A percentile compares a stretch with the other conserved stretches of the same genome.
Evolutionary conservation across 2,888 invertebrate genomes (phyloP).

Genomic region (Metellina segmentata): DNA sequence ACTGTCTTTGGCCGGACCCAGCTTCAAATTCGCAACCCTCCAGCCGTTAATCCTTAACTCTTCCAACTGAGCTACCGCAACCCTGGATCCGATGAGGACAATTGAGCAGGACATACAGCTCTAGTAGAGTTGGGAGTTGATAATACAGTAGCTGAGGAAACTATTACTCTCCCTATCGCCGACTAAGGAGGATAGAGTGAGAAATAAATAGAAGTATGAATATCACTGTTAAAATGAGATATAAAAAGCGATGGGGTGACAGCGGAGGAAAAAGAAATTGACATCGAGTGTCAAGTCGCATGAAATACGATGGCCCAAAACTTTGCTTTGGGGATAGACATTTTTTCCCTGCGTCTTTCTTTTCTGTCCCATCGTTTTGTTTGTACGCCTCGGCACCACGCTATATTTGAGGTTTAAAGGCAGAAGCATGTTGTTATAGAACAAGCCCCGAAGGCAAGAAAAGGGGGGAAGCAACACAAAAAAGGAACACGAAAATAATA

Average conservation of each 20-base stretch:
- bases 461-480: slow-evolving; percentile 30
- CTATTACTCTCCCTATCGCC: not conserved
- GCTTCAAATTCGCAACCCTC: too few relatives aligned
- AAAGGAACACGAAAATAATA: slow-evolving; percentile 31
- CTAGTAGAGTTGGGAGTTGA: too few relatives aligned
- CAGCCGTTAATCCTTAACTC: too few relatives aligned
- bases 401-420: slow-evolving; percentile 56
- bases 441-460: slow-evolving; percentile 49
- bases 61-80: too few relatives aligned
- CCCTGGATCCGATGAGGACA: too few relatives aligned
- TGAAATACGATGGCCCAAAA: slow-evolving; percentile 62
- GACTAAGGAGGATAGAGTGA: not conserved
- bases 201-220: slow-evolving; percentile 14
- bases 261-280: slow-evolving; percentile 34
- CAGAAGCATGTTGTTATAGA: slow-evolving; percentile 54
- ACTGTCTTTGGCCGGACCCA: too few relatives aligned
- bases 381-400: slow-evolving; percentile 22
- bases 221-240: slow-evolving; percentile 12
- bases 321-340: slow-evolving; percentile 37
- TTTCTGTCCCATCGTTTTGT: slow-evolving; percentile 21
- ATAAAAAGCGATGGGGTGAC: not conserved
- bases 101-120: too few relatives aligned
- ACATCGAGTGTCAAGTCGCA: slow-evolving; percentile 47
- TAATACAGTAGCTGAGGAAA: too few relatives aligned
- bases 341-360: slow-evolving; percentile 5